Evolutionary conservation across 1,140 invertebrate genomes (phyloP), one percentile per base, ranked within the genome.

Genomic region (Drosophila erecta): DNA sequence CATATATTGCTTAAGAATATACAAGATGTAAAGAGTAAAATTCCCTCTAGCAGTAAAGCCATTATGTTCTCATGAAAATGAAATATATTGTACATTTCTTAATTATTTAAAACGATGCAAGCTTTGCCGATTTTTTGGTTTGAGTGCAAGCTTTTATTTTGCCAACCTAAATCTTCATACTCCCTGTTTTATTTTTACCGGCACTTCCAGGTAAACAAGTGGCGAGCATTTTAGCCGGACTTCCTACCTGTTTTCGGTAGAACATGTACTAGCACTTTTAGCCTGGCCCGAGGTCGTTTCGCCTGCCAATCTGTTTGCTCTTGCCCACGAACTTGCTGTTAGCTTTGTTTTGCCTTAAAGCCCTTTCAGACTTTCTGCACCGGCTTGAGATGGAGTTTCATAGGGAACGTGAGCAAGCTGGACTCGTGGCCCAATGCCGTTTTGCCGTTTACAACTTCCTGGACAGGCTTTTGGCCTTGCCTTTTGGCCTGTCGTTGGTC

Each of bases 371-470:
- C 17, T 43, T 14, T 33, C 15, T 41, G 20, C 43, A 70, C 54
- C 59, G 54, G 65, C 30, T 43, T 64, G 22, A 37, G 56, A 17
- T 62, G 35, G 24, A 58, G 27, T 41, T 47, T 51, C 38, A 33
- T 33, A 6, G 24, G 53, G 37, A 58, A 59, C 40, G 24, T 60
- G 56, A 64, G 33, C 57, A 41, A 27, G 15, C 69, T 72, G 67
- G 46, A 35, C 66, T 44, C 69, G 35, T 65, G 72, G 38, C 71
- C 59, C 53, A 64, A 64, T 55, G 75, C 66, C 83, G 74, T 76
- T 86, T 78, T 24, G 69, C 69, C 81, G 78, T 79, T 86, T 87
- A 86, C 84, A 87, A 86, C 83, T 87, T 86, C 83, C 83, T 86
- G 79, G 83, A 87, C 83, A 89, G 71, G 79, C 71, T 79, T 66